Conservation (phyloP, 2,888 invertebrate genomes). For the Polietes domitor region DNA sequence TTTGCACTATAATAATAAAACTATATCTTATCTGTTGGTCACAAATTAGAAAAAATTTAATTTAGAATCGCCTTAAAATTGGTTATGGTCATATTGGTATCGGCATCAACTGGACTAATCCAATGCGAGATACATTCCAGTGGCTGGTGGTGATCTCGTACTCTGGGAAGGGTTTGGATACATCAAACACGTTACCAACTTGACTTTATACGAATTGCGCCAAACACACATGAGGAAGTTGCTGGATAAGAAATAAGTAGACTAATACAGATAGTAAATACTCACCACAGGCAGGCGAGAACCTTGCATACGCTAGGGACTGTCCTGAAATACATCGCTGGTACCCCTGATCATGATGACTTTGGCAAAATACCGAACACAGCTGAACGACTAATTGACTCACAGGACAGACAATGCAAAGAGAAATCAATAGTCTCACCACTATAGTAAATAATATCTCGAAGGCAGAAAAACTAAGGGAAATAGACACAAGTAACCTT, state of each 20-base stretch:
- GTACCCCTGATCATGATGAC: constrained; percentile 39
- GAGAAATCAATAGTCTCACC: too few relatives aligned
- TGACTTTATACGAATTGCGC: constrained; percentile 6
- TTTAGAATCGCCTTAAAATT: background rate
- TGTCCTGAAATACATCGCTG: constrained; percentile 42
- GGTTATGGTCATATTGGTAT: background rate
- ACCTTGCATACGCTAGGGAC: constrained; percentile 36
- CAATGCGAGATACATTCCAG: background rate
- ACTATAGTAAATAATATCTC: too few relatives aligned
- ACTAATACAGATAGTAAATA: constrained; percentile 14
- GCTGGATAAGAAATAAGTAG: constrained; percentile 19
- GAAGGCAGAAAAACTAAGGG: too few relatives aligned
- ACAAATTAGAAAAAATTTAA: constrained; percentile 6
- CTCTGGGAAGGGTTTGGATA: background rate
- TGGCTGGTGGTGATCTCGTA: background rate
- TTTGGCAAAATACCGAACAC: constrained; percentile 37
- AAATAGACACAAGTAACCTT: too few relatives aligned
- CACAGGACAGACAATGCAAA: constrained; percentile 44
- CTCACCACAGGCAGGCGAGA: constrained; percentile 29
- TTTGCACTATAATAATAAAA: background rate
- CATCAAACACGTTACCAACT: background rate
- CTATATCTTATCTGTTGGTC: too few relatives aligned
- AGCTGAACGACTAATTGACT: constrained; percentile 30
- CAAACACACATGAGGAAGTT: constrained; percentile 31
- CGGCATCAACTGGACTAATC: constrained; percentile 14